These are phyloP conservation scores for Drosophila lini DNA, from an alignment of 1,140 invertebrate genomes.

Conservation along the genomic window DNA sequence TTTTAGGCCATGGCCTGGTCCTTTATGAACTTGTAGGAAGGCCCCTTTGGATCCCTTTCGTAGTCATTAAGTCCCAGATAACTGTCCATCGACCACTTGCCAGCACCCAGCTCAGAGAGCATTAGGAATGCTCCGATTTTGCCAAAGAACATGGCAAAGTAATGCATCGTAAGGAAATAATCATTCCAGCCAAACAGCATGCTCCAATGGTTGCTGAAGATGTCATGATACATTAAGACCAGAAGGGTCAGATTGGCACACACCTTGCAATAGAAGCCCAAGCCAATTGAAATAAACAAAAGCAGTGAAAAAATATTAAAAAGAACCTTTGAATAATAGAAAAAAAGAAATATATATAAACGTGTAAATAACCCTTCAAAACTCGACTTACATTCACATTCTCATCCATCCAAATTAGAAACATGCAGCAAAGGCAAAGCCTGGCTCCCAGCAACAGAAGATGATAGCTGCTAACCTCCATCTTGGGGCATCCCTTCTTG, in stretches of 20 bases:
- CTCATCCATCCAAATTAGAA: constrained; percentile 29
- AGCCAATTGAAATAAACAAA: constrained; percentile 1
- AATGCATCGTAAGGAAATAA: constrained; percentile 33
- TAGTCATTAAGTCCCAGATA: neutral
- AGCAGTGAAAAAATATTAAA: neutral
- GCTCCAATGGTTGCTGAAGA: constrained; percentile 5
- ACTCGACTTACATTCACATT: constrained; percentile 2
- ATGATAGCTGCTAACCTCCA: neutral
- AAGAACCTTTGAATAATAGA: neutral
- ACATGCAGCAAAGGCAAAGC: constrained; percentile 24
- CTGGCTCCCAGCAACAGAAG: constrained; percentile 24
- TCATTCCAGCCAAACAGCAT: constrained; percentile 49
- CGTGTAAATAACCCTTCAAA: neutral
- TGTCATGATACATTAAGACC: constrained; percentile 17
- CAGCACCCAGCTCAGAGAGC: constrained; percentile 37
- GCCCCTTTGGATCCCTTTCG: constrained; percentile 3
- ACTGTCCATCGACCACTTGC: constrained; percentile 55
- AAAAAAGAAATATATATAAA: neutral
- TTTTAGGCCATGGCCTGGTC: neutral
- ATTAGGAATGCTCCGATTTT: constrained; percentile 46
- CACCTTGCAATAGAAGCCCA: constrained; percentile 29
- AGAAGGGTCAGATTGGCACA: constrained; percentile 7
- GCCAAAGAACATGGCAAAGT: constrained; percentile 21
- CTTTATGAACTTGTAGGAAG: constrained; percentile 19
- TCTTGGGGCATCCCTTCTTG: neutral